Conservation (phyloP, 2,113 vertebrate genomes). For the Oryzias melastigma region DNA sequence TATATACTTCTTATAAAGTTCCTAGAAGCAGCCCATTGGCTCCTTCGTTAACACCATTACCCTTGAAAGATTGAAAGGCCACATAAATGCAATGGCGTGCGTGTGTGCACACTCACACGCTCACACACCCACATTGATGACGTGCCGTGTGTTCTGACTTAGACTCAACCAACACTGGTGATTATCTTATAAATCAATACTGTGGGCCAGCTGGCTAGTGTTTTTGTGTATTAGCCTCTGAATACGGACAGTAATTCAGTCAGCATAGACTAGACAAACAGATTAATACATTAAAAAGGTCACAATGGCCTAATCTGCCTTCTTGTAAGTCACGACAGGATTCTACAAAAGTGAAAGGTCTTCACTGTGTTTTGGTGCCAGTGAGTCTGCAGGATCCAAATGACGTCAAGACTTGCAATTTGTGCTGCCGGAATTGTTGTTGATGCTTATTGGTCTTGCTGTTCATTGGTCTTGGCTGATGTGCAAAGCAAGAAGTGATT, state of each 20-base stretch:
- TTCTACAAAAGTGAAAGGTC: slow-evolving; percentile 63
- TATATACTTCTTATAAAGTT: slow-evolving; percentile 58
- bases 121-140: slow-evolving; percentile 31
- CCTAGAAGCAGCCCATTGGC: slow-evolving; percentile 66
- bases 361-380: slow-evolving; percentile 65
- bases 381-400: slow-evolving; percentile 56
- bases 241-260: slow-evolving; percentile 74
- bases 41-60: slow-evolving; percentile 65
- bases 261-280: slow-evolving; percentile 71
- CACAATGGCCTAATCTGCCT: slow-evolving; percentile 56
- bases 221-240: slow-evolving; percentile 71
- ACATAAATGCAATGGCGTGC: slow-evolving; percentile 32
- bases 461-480: slow-evolving; percentile 41
- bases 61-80: slow-evolving; percentile 60
- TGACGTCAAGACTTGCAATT: slow-evolving; percentile 60
- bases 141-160: slow-evolving; percentile 55
- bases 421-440: slow-evolving; percentile 46
- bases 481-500: slow-evolving; percentile 45
- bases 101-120: slow-evolving; percentile 17
- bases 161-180: slow-evolving; percentile 64
- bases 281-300: slow-evolving; percentile 74
- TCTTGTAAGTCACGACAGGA: slow-evolving; percentile 68
- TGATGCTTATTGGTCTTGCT: slow-evolving; percentile 39
- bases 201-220: slow-evolving; percentile 73
- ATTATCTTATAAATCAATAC: slow-evolving; percentile 76